These are phyloP conservation scores for Calameuta filiformis DNA, from an alignment of 2,888 invertebrate genomes.

Conservation along the genomic window DNA sequence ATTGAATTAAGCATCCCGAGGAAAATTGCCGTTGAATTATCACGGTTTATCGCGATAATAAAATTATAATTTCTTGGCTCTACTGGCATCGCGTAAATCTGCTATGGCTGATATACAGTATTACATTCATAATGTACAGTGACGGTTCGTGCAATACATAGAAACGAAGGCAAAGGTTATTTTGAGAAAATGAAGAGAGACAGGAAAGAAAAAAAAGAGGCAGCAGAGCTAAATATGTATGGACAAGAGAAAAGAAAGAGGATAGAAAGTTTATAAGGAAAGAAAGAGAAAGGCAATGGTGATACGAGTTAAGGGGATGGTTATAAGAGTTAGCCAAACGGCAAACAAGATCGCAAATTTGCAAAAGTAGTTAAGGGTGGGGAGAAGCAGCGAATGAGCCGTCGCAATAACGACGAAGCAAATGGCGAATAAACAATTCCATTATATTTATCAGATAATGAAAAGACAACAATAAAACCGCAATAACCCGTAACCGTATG, in stretches of 20 bases:
- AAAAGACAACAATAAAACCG: constrained; percentile 47
- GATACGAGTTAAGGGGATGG: not conserved
- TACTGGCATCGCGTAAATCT: not conserved
- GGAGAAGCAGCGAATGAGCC: constrained; percentile 7
- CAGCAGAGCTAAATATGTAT: not conserved
- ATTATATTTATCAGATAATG: constrained; percentile 62
- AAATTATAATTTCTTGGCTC: not conserved
- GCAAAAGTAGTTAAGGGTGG: not conserved
- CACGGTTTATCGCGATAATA: not conserved
- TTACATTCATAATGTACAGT: not conserved
- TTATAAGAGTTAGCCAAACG: not conserved
- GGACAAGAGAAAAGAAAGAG: not conserved
- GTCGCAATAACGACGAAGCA: constrained; percentile 24
- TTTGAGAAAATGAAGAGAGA: not conserved
- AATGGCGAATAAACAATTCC: constrained; percentile 54
- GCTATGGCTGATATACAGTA: not conserved
- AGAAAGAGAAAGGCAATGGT: not conserved
- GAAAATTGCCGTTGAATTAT: not conserved
- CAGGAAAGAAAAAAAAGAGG: too few relatives aligned
- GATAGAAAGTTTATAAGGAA: not conserved
- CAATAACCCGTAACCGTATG: constrained; percentile 35
- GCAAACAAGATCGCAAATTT: constrained; percentile 23
- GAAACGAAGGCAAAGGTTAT: not conserved
- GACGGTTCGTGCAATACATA: not conserved
- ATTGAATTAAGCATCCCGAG: not conserved